Percentiles rank a stretch among this genome's conserved stretches.
Evolutionary conservation across 2,888 invertebrate species (phyloP).

Genomic region (Drosophila histrio): DNA sequence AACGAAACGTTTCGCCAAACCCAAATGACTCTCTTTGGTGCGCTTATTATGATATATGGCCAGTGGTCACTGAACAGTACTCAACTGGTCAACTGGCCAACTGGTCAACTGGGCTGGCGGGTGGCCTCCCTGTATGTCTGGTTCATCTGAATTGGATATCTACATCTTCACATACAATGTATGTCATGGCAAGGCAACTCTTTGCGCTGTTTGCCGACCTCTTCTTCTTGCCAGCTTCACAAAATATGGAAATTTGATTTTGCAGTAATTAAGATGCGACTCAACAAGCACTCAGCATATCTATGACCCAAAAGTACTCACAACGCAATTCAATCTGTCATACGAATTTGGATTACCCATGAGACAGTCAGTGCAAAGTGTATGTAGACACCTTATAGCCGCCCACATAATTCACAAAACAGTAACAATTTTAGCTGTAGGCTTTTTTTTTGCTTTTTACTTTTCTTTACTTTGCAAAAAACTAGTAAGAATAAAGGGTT

Average conservation of each 20-base stretch:
- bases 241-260: conserved; percentile 58
- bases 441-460: conserved; percentile 11
- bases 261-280: conserved; percentile 57
- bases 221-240: conserved; percentile 2
- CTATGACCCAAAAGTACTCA: conserved; percentile 26
- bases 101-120: background rate
- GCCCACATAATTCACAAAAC: background rate
- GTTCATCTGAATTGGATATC: conserved; percentile 23
- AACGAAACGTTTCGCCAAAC: conserved; percentile 57
- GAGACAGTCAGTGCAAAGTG: conserved; percentile 4
- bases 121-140: conserved; percentile 5
- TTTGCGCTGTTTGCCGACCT: conserved; percentile 9
- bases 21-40: conserved; percentile 75
- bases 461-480: background rate
- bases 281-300: conserved; percentile 25
- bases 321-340: conserved; percentile 25
- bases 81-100: conserved; percentile 8
- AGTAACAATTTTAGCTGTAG: conserved; percentile 9
- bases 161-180: conserved; percentile 8
- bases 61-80: conserved; percentile 39
- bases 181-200: conserved; percentile 1
- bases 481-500: background rate
- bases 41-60: conserved; percentile 75
- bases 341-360: conserved; percentile 9
- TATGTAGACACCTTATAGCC: background rate